Evolutionary conservation across 1,140 invertebrate genomes (phyloP), one percentile per base, ranked within the genome.

Genomic region (Drosophila triauraria): DNA sequence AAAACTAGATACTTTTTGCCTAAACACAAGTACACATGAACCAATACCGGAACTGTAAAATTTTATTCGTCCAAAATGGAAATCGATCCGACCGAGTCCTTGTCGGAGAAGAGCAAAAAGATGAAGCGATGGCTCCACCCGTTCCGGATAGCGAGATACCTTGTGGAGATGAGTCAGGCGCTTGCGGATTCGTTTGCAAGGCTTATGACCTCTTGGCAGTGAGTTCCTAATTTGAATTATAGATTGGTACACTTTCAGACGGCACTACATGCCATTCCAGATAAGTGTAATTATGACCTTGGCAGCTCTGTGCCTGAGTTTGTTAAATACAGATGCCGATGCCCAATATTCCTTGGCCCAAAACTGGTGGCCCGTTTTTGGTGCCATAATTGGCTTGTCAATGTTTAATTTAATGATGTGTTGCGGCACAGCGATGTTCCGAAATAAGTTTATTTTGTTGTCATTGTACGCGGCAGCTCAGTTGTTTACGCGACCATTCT

Each of bases 121-220:
- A 35, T 3, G 10, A 32, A 13, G 23, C 13, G n/a, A 15, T 61
- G 15, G 30, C 30, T 61, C 10, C 32, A 25, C 10, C 59, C 20
- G 15, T 25, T 38, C 7, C 30, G 10, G 7, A 8, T 25, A 17
- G 48, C 48, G 2, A 56, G 51, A 38, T 61, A 35, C 48, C 7
- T 23, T 38, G 8, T 23, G 3, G 32, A 25, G 10, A 35, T 38
- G 10, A 25, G 12, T 17, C 48, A n/a, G 23, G 4, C 10, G 7
- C n/a, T 23, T 13, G 30, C 20, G 10, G 25, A 56, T 57, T 56
- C 20, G 2, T 32, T 56, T 57, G 59, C 48, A 25, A 56, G 50
- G 12, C 0, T 61, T 0, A n/a, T 53, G 7, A 57, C 30, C 8
- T 61, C 59, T 6, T 61, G 59, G 48, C 59, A 56, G 59, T 61